These are phyloP conservation scores for Enteromius radiatus DNA, from an alignment of 2,797 vertebrate genomes.

Conservation along the genomic window DNA sequence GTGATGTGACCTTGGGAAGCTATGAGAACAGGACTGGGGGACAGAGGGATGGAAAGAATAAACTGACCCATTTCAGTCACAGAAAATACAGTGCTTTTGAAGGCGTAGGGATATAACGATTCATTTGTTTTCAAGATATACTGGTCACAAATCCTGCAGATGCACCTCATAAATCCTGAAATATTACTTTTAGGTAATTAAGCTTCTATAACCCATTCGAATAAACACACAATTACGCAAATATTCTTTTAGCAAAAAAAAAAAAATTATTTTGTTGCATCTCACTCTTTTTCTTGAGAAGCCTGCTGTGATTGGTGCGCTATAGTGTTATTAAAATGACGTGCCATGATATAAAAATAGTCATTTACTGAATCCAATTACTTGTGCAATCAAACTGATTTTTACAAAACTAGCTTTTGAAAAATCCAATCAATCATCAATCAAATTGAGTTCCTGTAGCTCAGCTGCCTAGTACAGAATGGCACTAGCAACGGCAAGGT, in stretches of 20 bases:
- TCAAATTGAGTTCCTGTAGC: neutral
- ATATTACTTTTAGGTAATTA: neutral
- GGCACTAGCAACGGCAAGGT: neutral
- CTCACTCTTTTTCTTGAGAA: neutral
- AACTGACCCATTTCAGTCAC: constrained; percentile 70
- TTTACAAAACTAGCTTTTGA: neutral
- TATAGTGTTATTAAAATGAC: neutral
- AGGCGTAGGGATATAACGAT: neutral
- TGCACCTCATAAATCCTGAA: neutral
- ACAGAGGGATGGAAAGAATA: constrained; percentile 65
- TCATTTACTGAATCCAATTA: neutral
- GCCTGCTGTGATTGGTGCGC: neutral
- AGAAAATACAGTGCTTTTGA: constrained; percentile 64
- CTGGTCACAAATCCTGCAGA: neutral
- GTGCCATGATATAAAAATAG: neutral
- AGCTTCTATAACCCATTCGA: neutral
- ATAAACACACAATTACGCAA: neutral
- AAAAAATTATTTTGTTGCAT: no score
- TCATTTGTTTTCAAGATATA: neutral
- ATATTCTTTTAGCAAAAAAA: no score
- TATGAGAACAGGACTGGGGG: constrained; percentile 49
- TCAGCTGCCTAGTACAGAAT: neutral
- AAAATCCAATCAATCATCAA: neutral
- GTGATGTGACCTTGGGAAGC: constrained; percentile 70
- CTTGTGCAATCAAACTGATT: neutral